Evolutionary conservation across 1,140 invertebrate species (phyloP).

Genomic region (Caenorhabditis tropicalis): DNA sequence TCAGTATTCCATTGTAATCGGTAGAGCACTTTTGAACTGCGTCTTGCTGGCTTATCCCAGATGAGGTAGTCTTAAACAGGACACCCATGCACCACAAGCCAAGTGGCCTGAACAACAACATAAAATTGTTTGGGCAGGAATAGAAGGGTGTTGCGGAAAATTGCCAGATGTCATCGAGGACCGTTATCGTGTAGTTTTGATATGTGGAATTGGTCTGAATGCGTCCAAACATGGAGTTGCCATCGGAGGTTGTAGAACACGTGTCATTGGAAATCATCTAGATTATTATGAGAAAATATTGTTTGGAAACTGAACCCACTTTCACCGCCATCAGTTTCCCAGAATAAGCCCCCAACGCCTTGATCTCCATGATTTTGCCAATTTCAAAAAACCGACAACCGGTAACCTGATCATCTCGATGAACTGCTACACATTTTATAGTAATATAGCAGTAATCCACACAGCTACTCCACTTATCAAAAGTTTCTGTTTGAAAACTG

Average conservation of each 20-base stretch:
- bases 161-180: neutral
- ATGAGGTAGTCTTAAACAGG: no score
- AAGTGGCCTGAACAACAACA: neutral
- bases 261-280: neutral
- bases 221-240: neutral
- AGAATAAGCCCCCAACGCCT: neutral
- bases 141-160: neutral
- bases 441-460: neutral
- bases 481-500: neutral
- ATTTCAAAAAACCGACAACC: neutral
- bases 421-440: neutral
- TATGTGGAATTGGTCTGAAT: neutral
- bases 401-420: neutral
- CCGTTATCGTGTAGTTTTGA: neutral
- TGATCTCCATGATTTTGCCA: neutral
- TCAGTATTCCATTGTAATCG: neutral
- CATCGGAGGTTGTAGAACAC: neutral
- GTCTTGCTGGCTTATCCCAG: neutral
- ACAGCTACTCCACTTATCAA: neutral
- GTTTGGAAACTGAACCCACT: neutral
- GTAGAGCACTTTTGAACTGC: neutral
- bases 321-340: neutral
- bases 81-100: neutral
- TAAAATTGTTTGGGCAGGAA: neutral
- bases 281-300: no score